Percentiles rank a stretch among this genome's conserved stretches.
These are phyloP conservation scores for Alloscopus bannaensis DNA, from an alignment of 2,888 invertebrate species.

Conservation along the genomic window DNA sequence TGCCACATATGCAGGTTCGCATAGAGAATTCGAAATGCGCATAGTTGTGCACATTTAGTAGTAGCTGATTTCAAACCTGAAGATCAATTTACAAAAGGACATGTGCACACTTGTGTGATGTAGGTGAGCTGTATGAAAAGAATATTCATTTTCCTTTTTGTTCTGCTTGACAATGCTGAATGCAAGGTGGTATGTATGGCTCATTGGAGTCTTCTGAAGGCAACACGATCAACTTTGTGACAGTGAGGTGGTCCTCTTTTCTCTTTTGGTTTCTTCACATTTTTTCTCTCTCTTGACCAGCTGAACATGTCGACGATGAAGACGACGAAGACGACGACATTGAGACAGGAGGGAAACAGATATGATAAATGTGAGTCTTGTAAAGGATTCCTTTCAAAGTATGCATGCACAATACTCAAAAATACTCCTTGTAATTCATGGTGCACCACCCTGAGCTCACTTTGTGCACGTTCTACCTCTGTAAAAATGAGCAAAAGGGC, in stretches of 20 bases:
- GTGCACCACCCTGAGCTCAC: not conserved
- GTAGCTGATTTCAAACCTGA: not conserved
- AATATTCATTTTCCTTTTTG: conserved; percentile 3
- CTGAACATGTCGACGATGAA: conserved; percentile 7
- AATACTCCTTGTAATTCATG: not conserved
- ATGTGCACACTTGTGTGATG: too few species aligned
- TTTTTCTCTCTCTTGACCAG: conserved; percentile 17
- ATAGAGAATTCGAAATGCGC: not conserved
- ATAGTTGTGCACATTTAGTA: not conserved
- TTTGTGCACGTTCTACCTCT: conserved; percentile 4
- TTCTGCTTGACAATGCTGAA: not conserved
- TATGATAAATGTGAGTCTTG: not conserved
- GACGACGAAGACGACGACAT: conserved; percentile 4
- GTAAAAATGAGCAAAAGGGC: conserved; percentile 18
- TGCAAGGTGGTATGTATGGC: not conserved
- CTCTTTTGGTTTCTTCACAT: not conserved
- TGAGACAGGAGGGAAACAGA: too few species aligned
- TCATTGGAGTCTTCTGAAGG: conserved; percentile 25
- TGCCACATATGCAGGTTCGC: conserved; percentile 18
- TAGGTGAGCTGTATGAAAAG: conserved; percentile 37
- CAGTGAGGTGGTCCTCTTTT: conserved; percentile 37
- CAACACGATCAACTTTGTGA: conserved; percentile 30
- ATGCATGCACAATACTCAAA: not conserved
- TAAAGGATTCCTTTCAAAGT: not conserved
- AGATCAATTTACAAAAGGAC: conserved; percentile 25